A percentile compares a stretch with the other conserved stretches of the same genome.
Evolutionary conservation across 1,140 invertebrate species (phyloP).

Genomic region (Stegodyphus dumicola): DNA sequence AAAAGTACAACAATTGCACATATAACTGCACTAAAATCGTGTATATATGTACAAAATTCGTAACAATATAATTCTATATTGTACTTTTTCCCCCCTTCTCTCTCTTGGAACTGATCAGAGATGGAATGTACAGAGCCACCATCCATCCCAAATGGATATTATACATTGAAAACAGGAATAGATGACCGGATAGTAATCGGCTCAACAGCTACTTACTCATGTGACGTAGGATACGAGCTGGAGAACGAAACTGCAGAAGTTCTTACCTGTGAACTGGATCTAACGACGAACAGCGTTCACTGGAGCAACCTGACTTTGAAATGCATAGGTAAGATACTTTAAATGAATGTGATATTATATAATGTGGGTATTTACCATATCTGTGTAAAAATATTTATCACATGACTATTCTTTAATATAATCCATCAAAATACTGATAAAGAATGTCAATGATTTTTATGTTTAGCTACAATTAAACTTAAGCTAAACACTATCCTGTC

Average conservation of each 20-base stretch:
- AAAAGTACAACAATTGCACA: too few relatives aligned
- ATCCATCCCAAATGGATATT: neutral
- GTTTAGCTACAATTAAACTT: too few relatives aligned
- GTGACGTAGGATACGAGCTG: constrained; percentile 24
- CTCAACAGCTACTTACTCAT: constrained; percentile 3
- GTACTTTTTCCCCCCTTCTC: too few relatives aligned
- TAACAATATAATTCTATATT: too few relatives aligned
- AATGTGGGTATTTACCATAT: neutral
- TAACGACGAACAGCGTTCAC: neutral
- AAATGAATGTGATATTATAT: neutral
- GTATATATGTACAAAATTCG: too few relatives aligned
- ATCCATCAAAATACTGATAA: too few relatives aligned
- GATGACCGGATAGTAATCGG: neutral
- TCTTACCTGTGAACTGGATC: neutral
- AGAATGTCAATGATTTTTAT: too few relatives aligned
- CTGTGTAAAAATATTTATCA: neutral
- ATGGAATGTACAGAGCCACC: constrained; percentile 34
- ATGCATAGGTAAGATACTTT: constrained; percentile 13
- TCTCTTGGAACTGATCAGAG: neutral
- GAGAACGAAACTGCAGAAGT: neutral
- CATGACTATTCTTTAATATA: too few relatives aligned
- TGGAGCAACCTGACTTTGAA: constrained; percentile 2
- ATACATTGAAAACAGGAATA: neutral
- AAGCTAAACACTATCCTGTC: too few relatives aligned
- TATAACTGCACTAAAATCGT: too few relatives aligned